A percentile compares a stretch with the other conserved stretches of the same genome.
These are phyloP conservation scores for Scaptomyza graminum DNA, from an alignment of 1,140 invertebrate genomes.

Conservation along the genomic window DNA sequence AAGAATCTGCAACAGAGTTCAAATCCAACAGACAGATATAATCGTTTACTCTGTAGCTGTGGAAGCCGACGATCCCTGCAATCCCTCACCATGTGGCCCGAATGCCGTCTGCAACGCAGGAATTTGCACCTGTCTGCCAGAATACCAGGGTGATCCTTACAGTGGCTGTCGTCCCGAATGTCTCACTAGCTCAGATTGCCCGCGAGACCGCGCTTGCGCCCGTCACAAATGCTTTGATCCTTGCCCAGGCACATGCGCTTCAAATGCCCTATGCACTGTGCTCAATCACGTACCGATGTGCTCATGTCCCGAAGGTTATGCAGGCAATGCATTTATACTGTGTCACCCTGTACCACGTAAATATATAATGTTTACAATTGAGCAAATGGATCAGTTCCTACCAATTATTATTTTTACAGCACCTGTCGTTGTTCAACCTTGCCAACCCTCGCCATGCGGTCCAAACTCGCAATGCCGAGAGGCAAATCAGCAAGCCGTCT, in stretches of 20 bases:
- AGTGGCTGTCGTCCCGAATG: conserved; percentile 93
- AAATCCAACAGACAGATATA: background rate
- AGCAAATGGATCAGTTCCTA: background rate
- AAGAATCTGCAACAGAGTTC: conserved; percentile 66
- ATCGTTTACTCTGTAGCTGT: conserved; percentile 70
- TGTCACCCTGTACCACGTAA: conserved; percentile 85
- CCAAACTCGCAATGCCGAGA: conserved; percentile 89
- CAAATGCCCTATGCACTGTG: conserved; percentile 90
- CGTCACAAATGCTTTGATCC: conserved; percentile 93
- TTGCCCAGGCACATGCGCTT: conserved; percentile 90
- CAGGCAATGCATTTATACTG: conserved; percentile 88
- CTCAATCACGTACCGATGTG: conserved; percentile 91
- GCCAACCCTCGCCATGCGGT: conserved; percentile 90
- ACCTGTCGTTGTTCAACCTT: conserved; percentile 85
- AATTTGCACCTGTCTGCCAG: conserved; percentile 89
- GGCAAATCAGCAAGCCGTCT: conserved; percentile 85
- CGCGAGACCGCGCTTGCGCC: conserved; percentile 88
- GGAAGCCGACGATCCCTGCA: conserved; percentile 85
- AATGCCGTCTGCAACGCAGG: conserved; percentile 90
- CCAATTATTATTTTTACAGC: conserved; percentile 84
- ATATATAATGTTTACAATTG: conserved; percentile 58
- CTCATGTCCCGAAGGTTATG: conserved; percentile 88
- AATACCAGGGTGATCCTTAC: conserved; percentile 93
- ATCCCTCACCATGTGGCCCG: conserved; percentile 89
- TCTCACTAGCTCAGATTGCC: conserved; percentile 92